phyloP scores from a whole-genome alignment of 1,140 invertebrate genomes.

The Zeugodacus cucurbitae region DNA sequence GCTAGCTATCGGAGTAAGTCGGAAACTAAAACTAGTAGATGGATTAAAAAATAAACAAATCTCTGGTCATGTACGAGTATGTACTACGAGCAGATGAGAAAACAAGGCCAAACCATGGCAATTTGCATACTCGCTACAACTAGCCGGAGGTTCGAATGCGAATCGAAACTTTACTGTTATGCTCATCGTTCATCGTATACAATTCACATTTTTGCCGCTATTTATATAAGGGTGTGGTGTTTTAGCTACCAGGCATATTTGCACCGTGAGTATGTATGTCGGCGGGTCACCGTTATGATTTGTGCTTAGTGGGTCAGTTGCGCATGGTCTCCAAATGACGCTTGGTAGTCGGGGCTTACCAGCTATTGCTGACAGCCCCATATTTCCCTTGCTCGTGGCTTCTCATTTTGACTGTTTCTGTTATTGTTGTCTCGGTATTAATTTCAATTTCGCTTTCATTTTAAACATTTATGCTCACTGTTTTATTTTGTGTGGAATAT shows the following conservation, averaged over 20 bases:
- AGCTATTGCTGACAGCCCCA: not conserved
- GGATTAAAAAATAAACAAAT: not conserved
- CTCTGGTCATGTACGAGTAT: not conserved
- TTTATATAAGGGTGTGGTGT: not conserved
- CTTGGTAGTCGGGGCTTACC: not conserved
- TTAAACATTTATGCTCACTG: not conserved
- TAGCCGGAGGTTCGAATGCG: not conserved
- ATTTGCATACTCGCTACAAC: not conserved
- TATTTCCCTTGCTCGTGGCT: not conserved
- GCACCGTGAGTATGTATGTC: not conserved
- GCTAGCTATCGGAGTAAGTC: not conserved
- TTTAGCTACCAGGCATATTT: not conserved
- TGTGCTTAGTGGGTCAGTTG: slow-evolving; percentile 8
- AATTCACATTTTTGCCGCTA: not conserved
- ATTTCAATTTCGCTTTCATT: not conserved
- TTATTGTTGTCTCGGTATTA: not conserved
- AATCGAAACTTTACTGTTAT: slow-evolving; percentile 28
- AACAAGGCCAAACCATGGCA: slow-evolving; percentile 17
- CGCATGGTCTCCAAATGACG: not conserved
- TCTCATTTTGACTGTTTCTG: not conserved
- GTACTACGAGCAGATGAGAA: not conserved
- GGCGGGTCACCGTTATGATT: not conserved
- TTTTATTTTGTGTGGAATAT: no score
- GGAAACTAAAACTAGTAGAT: not conserved
- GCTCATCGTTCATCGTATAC: not conserved